Percentiles rank a stretch among this genome's conserved stretches.
Conservation (phyloP, 2,797 vertebrate species). For the Neosilurus mollespiculum region DNA sequence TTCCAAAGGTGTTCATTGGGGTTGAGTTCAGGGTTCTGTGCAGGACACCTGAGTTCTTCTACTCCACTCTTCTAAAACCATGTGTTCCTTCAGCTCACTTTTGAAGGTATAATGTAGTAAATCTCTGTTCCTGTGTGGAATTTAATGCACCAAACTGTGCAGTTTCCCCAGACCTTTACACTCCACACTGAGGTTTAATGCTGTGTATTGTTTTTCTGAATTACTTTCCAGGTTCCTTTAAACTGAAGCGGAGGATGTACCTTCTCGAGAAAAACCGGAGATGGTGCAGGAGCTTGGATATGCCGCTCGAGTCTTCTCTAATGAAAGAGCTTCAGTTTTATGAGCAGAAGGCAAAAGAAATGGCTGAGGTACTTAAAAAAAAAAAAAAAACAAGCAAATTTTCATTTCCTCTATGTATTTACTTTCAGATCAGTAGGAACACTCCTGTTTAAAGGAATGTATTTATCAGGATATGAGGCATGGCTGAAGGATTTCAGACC, state of each 20-base stretch:
- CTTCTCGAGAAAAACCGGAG: constrained; percentile 93
- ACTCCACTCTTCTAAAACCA: neutral
- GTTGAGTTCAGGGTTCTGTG: neutral
- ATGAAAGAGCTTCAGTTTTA: constrained; percentile 89
- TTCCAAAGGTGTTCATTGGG: neutral
- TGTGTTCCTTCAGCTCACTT: neutral
- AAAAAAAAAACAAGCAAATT: neutral
- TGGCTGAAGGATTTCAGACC: neutral
- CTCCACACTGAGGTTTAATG: no score
- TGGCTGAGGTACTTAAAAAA: constrained; percentile 83
- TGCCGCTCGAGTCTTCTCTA: constrained; percentile 80
- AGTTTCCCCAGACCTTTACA: neutral
- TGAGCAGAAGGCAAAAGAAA: constrained; percentile 93
- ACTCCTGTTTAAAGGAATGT: neutral
- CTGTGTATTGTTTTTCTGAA: neutral
- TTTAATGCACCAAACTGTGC: neutral
- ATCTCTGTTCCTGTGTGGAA: neutral
- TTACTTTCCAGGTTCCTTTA: constrained; percentile 67
- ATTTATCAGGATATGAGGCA: neutral
- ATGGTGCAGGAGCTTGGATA: constrained; percentile 82
- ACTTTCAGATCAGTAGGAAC: neutral
- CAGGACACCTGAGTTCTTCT: neutral
- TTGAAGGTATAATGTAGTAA: no score
- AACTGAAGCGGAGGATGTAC: constrained; percentile 89
- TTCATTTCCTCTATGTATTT: constrained; percentile 7